Evolutionary conservation across 2,797 vertebrate species (phyloP), one percentile per base, ranked within the genome.

Genomic region (Pempheris klunzingeri): DNA sequence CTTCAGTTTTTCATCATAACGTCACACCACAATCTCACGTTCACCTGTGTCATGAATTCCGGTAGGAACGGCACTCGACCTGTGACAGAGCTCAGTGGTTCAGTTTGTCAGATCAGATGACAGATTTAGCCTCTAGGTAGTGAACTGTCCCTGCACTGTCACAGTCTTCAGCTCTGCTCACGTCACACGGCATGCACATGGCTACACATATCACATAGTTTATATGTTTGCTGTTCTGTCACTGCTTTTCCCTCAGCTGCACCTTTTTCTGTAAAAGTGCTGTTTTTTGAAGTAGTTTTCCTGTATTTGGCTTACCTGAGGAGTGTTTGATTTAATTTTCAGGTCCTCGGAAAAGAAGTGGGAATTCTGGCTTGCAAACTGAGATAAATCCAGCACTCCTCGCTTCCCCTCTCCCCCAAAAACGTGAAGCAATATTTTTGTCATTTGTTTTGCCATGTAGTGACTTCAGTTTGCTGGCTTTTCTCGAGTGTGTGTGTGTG

Each of bases 301-400:
- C 55, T 76, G 81, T 90, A 43, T 88, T 81, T 84, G 1, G 39
- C 78, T 84, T 83, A 77, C 87, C 84, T 90, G 90, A 93, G 92
- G 92, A 93, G 92, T 92, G 92, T 93, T 93, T 92, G 91, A 93
- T 93, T 93, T 90, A 94, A 92, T 90, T 93, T 92, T 68, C 90
- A 94, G 93, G 93, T 93, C 90, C 87, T 84, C 70, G 88, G 92
- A 92, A 91, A 89, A 71, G 89, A 85, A 91, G 90, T 46, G 92
- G 92, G 87, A 92, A 91, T 81, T 66, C 87, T 72, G 88, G 85
- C 89, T 89, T 72, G 14, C 88, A 90, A 71, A 87, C 87, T 75
- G 90, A 93, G 89, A 93, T 93, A 91, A 93, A 93, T 94, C 90
- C 90, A 92, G 92, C 89, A 92, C 90, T 91, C 89, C 89, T 94